A percentile compares a stretch with the other conserved stretches of the same genome.
Evolutionary conservation across 2,888 invertebrate genomes (phyloP).

Genomic region (Ecliptopera silaceata): DNA sequence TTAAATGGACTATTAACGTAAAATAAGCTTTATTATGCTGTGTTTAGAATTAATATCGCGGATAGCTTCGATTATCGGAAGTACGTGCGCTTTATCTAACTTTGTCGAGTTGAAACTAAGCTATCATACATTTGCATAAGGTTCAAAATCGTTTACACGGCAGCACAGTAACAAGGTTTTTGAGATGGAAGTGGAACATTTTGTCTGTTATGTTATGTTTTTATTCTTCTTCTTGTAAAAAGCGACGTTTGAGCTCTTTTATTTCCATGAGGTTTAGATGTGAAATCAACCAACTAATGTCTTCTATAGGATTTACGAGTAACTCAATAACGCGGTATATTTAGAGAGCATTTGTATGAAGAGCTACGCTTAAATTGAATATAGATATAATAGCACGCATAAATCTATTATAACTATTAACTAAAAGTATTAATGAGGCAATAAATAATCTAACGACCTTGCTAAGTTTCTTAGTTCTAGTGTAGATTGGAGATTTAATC

Average conservation of each 20-base stretch:
- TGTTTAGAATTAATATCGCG: slow-evolving; percentile 6
- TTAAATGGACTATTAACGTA: slow-evolving; percentile 3
- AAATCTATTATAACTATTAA: no score
- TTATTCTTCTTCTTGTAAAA: slow-evolving; percentile 3
- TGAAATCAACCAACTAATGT: slow-evolving; percentile 22
- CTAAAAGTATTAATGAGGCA: no score
- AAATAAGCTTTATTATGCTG: slow-evolving; percentile 16
- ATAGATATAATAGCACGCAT: not conserved
- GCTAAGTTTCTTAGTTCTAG: no score
- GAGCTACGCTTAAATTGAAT: not conserved
- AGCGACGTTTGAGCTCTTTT: slow-evolving; percentile 9
- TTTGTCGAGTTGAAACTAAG: not conserved
- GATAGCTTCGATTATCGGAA: not conserved
- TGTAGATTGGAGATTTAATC: no score
- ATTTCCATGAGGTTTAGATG: slow-evolving; percentile 22
- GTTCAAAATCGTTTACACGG: not conserved
- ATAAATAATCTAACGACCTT: no score
- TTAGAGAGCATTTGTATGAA: not conserved
- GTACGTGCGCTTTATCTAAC: not conserved
- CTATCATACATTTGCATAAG: not conserved
- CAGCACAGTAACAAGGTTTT: not conserved
- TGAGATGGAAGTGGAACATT: not conserved
- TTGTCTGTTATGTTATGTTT: not conserved
- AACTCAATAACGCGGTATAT: slow-evolving; percentile 11
- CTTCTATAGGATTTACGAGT: slow-evolving; percentile 5